Base-by-base conservation (phyloP, 2,888 invertebrate genomes). In the Brachynemurus nebulosus region DNA sequence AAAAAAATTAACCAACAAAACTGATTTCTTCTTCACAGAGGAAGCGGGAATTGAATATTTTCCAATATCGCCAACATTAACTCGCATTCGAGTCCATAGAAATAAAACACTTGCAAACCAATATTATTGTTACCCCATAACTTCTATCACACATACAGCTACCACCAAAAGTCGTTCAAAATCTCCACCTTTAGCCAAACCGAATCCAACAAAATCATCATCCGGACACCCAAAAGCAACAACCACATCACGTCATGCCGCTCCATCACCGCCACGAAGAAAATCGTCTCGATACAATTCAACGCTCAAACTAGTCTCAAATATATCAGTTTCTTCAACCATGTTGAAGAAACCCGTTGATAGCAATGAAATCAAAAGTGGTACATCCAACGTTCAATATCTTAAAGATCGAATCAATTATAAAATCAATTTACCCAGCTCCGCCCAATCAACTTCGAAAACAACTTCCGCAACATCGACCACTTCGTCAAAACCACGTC, bases 41-140 rank as follows among this genome's bases (percentile, higher is more conserved):
- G 76, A 79, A 59, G 68, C 78, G 57, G 78, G 80, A 68, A 78
- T 85, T 61, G 84, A 86, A 69, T 86, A 84, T 64, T 80, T 82
- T 64, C 84, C 85, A 58, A 80, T 85, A 57, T 80, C 85, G 51
- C 78, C 84, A 40, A 85, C 82, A 52, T 67, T 85, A 59, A 86
- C 84, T 54, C 80, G 82, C 69, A 84, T 86, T 59, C 73, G 81
- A 61, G 76, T 84, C 41, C 81, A 81, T 62, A 81, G 79, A 67
- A 76, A 71, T 58, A 63, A 66, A 47, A 68, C 70, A 47, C 60
- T 62, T 12, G 61, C 64, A 47, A 64, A 61, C 50, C 76, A 78
- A 65, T 71, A 77, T 30, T 64, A 76, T 49, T 78, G 76, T 59
- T 78, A 77, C 58, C 78, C 78, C 40, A 62, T 68, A 18, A 71